A percentile compares a stretch with the other conserved stretches of the same genome.
These are phyloP conservation scores for Sardinella longiceps DNA, from an alignment of 2,797 vertebrate species.

Conservation along the genomic window DNA sequence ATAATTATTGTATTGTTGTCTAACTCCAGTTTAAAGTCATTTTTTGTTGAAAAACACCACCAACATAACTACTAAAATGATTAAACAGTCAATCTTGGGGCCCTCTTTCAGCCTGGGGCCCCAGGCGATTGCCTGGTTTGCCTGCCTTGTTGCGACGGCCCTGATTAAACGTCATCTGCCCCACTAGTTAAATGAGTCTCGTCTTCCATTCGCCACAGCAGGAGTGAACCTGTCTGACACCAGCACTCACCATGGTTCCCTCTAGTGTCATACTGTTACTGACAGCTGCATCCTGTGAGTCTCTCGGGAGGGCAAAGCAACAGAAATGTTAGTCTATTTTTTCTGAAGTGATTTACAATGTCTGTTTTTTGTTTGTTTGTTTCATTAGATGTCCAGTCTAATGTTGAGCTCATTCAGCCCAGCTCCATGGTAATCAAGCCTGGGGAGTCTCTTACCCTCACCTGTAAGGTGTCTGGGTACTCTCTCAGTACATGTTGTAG, in stretches of 20 bases:
- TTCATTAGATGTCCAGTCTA: conserved; percentile 39
- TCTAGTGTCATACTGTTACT: neutral
- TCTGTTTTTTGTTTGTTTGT: neutral
- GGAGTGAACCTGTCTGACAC: neutral
- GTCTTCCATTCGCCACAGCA: neutral
- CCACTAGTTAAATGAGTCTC: too few species aligned
- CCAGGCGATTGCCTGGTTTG: too few species aligned
- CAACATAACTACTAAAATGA: too few species aligned
- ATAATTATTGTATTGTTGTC: too few species aligned
- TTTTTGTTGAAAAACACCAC: too few species aligned
- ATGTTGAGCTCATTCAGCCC: conserved; percentile 23
- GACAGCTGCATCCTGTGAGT: conserved; percentile 4
- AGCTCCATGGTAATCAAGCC: conserved; percentile 11
- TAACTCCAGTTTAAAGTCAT: too few species aligned
- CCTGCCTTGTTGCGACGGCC: too few species aligned
- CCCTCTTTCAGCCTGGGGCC: too few species aligned
- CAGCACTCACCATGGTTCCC: neutral
- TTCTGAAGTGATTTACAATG: neutral
- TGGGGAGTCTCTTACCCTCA: conserved; percentile 27
- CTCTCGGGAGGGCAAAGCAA: neutral
- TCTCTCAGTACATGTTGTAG: neutral
- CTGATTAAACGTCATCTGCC: too few species aligned
- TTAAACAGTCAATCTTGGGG: too few species aligned
- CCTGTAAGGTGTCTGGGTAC: conserved; percentile 35
- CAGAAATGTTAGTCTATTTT: neutral